Evolutionary conservation across 2,113 vertebrate species (phyloP), one percentile per base, ranked within the genome.

Genomic region (Columba janthina): DNA sequence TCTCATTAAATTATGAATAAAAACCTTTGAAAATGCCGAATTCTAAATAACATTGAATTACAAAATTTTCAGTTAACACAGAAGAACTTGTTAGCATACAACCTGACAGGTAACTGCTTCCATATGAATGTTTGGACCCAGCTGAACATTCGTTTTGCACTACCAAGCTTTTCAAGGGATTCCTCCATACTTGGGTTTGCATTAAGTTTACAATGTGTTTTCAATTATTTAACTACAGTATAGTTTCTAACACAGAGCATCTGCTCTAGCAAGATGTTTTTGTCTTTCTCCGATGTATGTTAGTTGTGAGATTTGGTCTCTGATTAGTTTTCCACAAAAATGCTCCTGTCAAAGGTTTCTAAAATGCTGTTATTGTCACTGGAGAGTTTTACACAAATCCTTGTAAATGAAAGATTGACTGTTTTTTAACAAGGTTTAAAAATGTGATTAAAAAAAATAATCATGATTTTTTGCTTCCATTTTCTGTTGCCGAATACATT

Each of bases 311-410:
- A 82, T 81, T 48, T 72, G 58, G 56, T 84, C 36, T 90, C 48
- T 94, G 44, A 80, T 76, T 90, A 9, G 82, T 94, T 97, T 95
- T 96, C 54, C 92, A 71, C 66, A 89, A 81, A 87, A 93, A 88
- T 90, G 24, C 11, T 88, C 6, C 64, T 56, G 50, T 88, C 54
- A 72, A 71, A 80, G 25, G 25, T 82, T 95, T 93, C 66, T 88
- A 60, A 93, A 87, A 71, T 67, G 81, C 20, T 87, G 16, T 34
- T 94, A 24, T 72, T 79, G 42, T 88, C 84, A 48, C n/a, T 90
- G 48, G 66, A 81, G 78, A 53, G 8, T 78, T 77, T 53, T 81
- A 76, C 16, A 40, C 20, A 83, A 90, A 83, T 72, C 90, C 34
- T 77, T 87, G n/a, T 28, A 90, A 86, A 58, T 73, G 6, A 26